phyloP scores from a whole-genome alignment of 2,113 vertebrate species.

The Trematocara macrostoma region DNA sequence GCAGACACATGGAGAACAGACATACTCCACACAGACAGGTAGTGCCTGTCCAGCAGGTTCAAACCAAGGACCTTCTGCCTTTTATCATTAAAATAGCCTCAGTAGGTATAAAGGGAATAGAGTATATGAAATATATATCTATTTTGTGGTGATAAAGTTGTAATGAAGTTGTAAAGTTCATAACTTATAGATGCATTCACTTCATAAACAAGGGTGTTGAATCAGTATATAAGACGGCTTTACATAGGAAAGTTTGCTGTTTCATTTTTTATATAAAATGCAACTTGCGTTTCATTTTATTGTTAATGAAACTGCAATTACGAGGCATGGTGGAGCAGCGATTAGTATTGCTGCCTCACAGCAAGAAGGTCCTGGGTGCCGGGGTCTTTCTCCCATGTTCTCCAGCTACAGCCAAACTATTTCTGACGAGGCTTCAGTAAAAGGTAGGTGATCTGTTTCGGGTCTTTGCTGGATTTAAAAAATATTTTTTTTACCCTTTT shows the following conservation, averaged over 20 bases:
- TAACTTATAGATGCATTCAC: not conserved
- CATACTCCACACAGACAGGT: not conserved
- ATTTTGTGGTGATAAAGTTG: not conserved
- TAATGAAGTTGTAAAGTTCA: not conserved
- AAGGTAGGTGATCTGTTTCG: rapidly evolving
- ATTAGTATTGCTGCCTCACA: not conserved
- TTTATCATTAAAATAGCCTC: not conserved
- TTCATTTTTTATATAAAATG: not conserved
- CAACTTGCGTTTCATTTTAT: not conserved
- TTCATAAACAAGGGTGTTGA: not conserved
- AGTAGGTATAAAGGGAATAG: rapidly evolving
- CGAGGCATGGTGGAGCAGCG: not conserved
- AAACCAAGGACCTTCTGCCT: not conserved
- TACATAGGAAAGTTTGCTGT: not conserved
- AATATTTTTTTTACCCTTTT: not conserved
- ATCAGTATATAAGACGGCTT: not conserved
- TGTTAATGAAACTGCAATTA: not conserved
- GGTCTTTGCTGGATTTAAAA: not conserved
- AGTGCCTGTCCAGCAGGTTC: not conserved
- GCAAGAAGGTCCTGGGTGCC: rapidly evolving
- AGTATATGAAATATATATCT: not conserved
- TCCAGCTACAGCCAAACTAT: not conserved
- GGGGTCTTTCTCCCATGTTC: not conserved
- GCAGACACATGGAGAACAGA: not conserved
- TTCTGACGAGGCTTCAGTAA: not conserved